A percentile compares a stretch with the other conserved stretches of the same genome.
Evolutionary conservation across 1,140 invertebrate genomes (phyloP).

Genomic region (Colletes gigas): DNA sequence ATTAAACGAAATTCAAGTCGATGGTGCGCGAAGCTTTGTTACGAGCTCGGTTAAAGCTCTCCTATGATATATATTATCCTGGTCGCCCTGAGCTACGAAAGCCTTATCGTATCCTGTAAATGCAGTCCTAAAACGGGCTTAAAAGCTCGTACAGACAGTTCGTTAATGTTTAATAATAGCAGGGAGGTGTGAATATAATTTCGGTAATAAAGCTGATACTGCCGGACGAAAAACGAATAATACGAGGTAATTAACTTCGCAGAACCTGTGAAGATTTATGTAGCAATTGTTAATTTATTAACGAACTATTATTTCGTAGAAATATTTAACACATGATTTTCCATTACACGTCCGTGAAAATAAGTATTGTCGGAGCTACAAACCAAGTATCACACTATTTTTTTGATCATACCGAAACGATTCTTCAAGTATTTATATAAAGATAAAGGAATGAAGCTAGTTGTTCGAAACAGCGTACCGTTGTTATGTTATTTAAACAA

Average conservation of each 20-base stretch:
- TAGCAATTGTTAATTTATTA: too few relatives aligned
- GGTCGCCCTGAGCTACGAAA: background rate
- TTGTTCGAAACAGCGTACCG: too few relatives aligned
- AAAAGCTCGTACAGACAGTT: conserved; percentile 25
- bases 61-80: conserved; percentile 18
- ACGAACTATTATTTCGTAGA: too few relatives aligned
- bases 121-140: conserved; percentile 35
- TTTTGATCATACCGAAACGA: too few relatives aligned
- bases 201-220: conserved; percentile 20
- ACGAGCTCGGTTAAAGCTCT: background rate
- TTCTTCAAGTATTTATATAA: too few relatives aligned
- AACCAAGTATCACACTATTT: too few relatives aligned
- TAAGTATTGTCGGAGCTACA: too few relatives aligned
- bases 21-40: background rate
- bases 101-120: conserved; percentile 38
- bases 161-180: conserved; percentile 44
- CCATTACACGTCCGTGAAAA: too few relatives aligned
- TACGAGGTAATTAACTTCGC: background rate
- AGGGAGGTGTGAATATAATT: conserved; percentile 36
- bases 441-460: too few relatives aligned
- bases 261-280: background rate
- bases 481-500: conserved; percentile 52
- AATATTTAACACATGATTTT: too few relatives aligned
- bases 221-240: conserved; percentile 3
- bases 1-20: background rate